Conservation (phyloP, 2,113 vertebrate genomes). For the Cavia porcellus region DNA sequence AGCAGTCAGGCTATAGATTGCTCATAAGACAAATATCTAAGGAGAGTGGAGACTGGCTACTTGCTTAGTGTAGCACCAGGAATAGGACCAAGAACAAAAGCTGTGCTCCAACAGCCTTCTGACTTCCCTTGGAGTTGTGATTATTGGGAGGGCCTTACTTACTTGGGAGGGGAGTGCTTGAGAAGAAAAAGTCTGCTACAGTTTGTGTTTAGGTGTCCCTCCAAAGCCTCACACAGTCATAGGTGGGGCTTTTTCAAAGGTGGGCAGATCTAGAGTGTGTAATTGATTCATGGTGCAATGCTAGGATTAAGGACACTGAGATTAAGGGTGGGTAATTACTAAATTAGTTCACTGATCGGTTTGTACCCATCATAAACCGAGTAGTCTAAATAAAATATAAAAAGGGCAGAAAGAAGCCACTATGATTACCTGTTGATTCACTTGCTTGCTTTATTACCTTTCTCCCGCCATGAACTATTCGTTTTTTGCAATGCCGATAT, state of each 20-base stretch:
- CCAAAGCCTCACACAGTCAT: too few species aligned
- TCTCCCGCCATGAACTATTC: not conserved
- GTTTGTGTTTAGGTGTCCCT: not conserved
- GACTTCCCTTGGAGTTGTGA: not conserved
- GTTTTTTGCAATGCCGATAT: not conserved
- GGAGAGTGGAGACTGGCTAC: not conserved
- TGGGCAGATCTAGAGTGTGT: too few species aligned
- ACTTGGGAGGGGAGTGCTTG: not conserved
- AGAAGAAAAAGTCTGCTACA: not conserved
- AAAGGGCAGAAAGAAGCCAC: not conserved
- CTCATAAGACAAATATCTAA: not conserved
- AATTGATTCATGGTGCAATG: not conserved
- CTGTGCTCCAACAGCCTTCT: not conserved
- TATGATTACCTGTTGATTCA: not conserved
- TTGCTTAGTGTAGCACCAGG: not conserved
- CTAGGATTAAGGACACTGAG: not conserved
- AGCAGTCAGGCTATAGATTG: not conserved
- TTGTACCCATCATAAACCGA: not conserved
- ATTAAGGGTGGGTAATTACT: not conserved
- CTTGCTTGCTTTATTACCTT: not conserved
- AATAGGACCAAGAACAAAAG: not conserved
- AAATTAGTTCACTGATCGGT: not conserved
- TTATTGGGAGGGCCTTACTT: not conserved
- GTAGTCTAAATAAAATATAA: not conserved
- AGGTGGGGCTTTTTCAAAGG: too few species aligned